Evolutionary conservation across 2,888 invertebrate species (phyloP), one percentile per base, ranked within the genome.

Genomic region (Clanis bilineata): DNA sequence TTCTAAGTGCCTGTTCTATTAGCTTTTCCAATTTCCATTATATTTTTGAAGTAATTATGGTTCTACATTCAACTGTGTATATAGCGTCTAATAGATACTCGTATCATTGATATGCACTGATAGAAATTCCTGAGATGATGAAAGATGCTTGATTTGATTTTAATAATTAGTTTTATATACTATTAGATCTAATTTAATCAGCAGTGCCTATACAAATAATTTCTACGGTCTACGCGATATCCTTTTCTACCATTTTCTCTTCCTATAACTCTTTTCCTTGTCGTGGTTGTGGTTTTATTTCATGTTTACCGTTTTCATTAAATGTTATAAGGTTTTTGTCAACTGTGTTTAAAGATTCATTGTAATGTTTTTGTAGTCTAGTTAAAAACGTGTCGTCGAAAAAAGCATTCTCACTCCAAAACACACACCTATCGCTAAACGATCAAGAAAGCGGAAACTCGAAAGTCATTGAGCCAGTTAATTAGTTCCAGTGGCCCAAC

Each of bases 391-490:
- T 28, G 12, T 15, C 6, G 9, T 28, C 28, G 18, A 15, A 47
- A 51, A 15, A 51, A 18, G 15, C 47, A 15, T 51, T 32, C 47
- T 28, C 15, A 12, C 12, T 25, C 28, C 28, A 28, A 51, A 51
- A 28, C 57, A 59, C 58, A 62, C 23, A 59, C 65, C 60, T 43
- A 44, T 58, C 39, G 39, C 39, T 36, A 36, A 66, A 72, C 60
- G 71, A 66, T 64, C 66, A 79, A 61, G 79, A 83, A 82, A 82
- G 83, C 81, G 81, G 82, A 67, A 81, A 79, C 70, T 76, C 60
- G 78, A 79, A 77, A 79, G 76, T 74, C 71, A 71, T 69, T 75
- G 58, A 61, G 63, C 62, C 64, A 65, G 69, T 71, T 76, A 66
- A 79, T 80, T 82, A 79, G 76, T 77, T 78, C 69, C 71, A 77